Conservation (phyloP, 2,797 vertebrate genomes). For the Epinephelus malabaricus region DNA sequence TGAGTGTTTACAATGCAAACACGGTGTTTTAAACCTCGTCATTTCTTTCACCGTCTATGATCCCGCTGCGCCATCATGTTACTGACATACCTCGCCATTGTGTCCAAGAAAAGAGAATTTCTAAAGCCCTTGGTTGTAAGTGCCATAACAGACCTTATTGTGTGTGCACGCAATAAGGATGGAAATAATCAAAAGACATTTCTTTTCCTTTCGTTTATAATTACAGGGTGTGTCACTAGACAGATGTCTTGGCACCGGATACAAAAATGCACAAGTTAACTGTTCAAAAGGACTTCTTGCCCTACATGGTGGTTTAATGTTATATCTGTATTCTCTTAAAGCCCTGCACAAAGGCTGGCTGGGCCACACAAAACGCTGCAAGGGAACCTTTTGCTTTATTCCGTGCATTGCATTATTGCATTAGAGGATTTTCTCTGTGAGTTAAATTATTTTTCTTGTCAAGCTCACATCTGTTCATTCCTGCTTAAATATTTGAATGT, state of each 20-base stretch:
- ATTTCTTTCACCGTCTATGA: neutral
- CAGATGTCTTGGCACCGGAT: constrained; percentile 85
- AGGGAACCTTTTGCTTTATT: constrained; percentile 12
- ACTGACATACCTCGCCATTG: neutral
- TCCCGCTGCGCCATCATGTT: neutral
- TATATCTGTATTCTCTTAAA: constrained; percentile 80
- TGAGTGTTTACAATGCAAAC: constrained; percentile 23
- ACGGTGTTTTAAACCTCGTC: constrained; percentile 17
- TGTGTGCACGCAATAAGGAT: constrained; percentile 60
- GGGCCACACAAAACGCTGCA: constrained; percentile 48
- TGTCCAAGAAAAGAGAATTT: constrained; percentile 11
- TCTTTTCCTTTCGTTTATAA: constrained; percentile 83
- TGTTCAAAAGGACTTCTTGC: constrained; percentile 74
- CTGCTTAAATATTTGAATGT: neutral
- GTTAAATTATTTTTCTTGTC: neutral
- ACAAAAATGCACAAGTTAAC: constrained; percentile 79
- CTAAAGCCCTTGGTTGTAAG: constrained; percentile 41
- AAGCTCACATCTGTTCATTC: neutral
- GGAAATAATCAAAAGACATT: constrained; percentile 84
- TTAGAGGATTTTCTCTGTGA: neutral
- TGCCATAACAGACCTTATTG: constrained; percentile 54
- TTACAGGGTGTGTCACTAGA: constrained; percentile 85
- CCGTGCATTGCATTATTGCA: neutral
- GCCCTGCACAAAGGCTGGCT: constrained; percentile 45
- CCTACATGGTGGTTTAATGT: constrained; percentile 71